Evolutionary conservation across 2,888 invertebrate genomes (phyloP).

Genomic region (Apodemia duryi): DNA sequence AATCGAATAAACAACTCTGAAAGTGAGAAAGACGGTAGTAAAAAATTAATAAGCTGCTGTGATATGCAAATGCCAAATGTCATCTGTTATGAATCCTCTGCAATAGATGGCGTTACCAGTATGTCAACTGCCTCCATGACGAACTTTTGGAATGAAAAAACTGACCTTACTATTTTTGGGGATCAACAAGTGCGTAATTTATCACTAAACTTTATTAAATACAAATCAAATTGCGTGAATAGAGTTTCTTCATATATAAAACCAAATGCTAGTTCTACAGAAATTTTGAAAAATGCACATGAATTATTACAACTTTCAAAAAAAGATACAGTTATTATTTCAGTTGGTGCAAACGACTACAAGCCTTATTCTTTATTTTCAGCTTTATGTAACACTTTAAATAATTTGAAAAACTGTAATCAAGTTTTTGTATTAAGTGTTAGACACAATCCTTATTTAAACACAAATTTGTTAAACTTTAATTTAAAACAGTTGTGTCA

Average conservation of each 20-base stretch:
- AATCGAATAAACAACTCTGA: no score
- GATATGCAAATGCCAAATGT: not conserved
- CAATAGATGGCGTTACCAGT: not conserved
- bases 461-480: no score
- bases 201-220: not conserved
- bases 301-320: not conserved
- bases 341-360: not conserved
- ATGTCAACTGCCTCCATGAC: not conserved
- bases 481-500: no score
- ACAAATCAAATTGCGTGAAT: not conserved
- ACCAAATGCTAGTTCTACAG: not conserved
- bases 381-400: no score
- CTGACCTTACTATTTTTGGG: not conserved
- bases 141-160: not conserved
- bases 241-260: not conserved
- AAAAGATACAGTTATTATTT: not conserved
- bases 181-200: not conserved
- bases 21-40: no score
- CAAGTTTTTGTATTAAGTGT: no score
- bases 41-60: not conserved
- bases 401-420: no score
- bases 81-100: not conserved
- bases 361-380: not conserved
- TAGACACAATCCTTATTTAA: no score
- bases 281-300: not conserved